These are phyloP conservation scores for Chauna torquata DNA, from an alignment of 2,113 vertebrate genomes.

Conservation along the genomic window DNA sequence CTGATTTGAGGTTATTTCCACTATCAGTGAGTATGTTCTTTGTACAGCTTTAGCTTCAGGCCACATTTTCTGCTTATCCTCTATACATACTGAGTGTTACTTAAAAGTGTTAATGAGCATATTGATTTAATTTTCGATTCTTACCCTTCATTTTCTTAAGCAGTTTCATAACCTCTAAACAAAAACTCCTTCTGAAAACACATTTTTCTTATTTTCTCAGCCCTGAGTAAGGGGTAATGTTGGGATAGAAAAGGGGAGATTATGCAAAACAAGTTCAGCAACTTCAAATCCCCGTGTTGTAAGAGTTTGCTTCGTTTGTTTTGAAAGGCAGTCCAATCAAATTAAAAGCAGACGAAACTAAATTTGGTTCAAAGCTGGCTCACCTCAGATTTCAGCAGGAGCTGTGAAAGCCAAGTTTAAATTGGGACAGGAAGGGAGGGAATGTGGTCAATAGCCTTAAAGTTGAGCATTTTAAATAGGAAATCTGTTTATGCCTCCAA, in stretches of 20 bases:
- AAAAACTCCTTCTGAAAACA: not conserved
- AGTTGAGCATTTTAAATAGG: slow-evolving; percentile 69
- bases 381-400: slow-evolving; percentile 54
- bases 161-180: not conserved
- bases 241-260: not conserved
- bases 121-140: not conserved
- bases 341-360: slow-evolving; percentile 67
- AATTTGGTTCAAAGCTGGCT: slow-evolving; percentile 67
- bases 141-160: not conserved
- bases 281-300: not conserved
- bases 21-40: not conserved
- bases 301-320: slow-evolving; percentile 44
- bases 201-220: not conserved
- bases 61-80: not conserved
- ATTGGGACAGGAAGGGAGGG: slow-evolving; percentile 71
- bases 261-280: slow-evolving; percentile 1
- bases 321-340: slow-evolving; percentile 62
- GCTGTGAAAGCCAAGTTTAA: slow-evolving; percentile 71
- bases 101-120: not conserved
- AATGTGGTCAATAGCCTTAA: slow-evolving; percentile 71
- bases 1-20: not conserved
- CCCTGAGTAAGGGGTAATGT: not conserved
- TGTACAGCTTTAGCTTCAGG: not conserved
- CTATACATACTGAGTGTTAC: not conserved
- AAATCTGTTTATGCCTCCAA: slow-evolving; percentile 67